These are phyloP conservation scores for Philantomba maxwellii DNA, from an alignment of 2,113 vertebrate genomes.

Conservation along the genomic window DNA sequence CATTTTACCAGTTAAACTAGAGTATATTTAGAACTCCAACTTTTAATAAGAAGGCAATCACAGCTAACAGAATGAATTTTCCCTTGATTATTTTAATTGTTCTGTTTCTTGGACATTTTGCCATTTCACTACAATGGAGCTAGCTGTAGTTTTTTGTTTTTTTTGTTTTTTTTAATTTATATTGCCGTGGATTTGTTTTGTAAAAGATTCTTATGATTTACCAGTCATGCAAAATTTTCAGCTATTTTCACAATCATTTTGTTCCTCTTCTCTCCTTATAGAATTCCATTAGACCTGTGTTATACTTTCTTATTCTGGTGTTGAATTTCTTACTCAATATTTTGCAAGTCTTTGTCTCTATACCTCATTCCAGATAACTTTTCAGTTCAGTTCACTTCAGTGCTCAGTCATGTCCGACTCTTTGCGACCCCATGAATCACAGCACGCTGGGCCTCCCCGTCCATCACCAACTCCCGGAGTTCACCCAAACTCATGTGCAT, in stretches of 20 bases:
- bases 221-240: background rate
- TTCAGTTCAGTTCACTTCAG: too few relatives aligned
- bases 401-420: too few relatives aligned
- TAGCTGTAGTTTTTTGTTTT: background rate
- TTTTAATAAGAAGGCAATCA: background rate
- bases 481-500: too few relatives aligned
- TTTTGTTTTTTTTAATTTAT: background rate
- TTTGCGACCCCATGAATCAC: too few relatives aligned
- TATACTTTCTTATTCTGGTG: background rate
- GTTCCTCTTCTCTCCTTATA: background rate
- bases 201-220: background rate
- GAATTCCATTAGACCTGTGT: background rate
- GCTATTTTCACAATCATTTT: background rate
- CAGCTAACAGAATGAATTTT: slow-evolving; percentile 4
- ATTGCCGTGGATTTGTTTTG: background rate
- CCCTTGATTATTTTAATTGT: slow-evolving; percentile 5
- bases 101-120: background rate
- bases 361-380: background rate
- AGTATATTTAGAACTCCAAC: background rate
- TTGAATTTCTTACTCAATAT: background rate
- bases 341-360: background rate
- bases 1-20: background rate
- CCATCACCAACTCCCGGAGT: too few relatives aligned
- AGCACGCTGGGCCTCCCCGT: too few relatives aligned
- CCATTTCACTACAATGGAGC: background rate